These are phyloP conservation scores for Rhinogobius similis DNA, from an alignment of 2,113 vertebrate genomes.

Conservation along the genomic window DNA sequence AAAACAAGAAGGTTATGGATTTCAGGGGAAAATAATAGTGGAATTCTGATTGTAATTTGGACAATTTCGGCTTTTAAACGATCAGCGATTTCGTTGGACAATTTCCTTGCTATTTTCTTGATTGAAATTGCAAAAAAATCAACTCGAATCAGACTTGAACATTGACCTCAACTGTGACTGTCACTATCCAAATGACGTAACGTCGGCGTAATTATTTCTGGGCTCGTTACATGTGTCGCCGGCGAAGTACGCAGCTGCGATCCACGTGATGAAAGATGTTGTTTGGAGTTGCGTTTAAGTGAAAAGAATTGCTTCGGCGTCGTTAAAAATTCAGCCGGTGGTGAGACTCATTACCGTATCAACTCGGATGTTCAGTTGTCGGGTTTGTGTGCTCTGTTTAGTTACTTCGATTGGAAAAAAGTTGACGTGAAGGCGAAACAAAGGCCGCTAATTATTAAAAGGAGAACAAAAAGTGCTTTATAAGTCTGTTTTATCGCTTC, in stretches of 20 bases:
- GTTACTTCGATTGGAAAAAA: too few species aligned
- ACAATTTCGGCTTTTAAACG: neutral
- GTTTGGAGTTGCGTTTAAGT: slow-evolving; percentile 36
- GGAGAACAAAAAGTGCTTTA: slow-evolving; percentile 63
- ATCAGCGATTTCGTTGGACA: too few species aligned
- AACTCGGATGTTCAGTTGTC: slow-evolving; percentile 57
- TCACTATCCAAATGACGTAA: slow-evolving; percentile 44
- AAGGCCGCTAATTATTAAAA: slow-evolving; percentile 59
- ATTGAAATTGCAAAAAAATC: slow-evolving; percentile 8
- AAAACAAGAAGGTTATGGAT: slow-evolving; percentile 63
- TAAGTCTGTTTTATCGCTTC: slow-evolving; percentile 70
- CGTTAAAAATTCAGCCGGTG: neutral
- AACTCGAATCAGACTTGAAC: slow-evolving; percentile 41
- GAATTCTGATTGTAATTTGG: slow-evolving; percentile 12
- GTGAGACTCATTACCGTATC: slow-evolving; percentile 19
- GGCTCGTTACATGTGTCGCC: slow-evolving; percentile 59
- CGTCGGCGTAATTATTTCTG: slow-evolving; percentile 45
- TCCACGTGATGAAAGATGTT: slow-evolving; percentile 47
- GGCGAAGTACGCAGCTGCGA: slow-evolving; percentile 48
- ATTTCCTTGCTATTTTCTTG: neutral
- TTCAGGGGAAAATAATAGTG: slow-evolving; percentile 42
- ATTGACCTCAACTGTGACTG: slow-evolving; percentile 49
- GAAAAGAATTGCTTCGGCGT: neutral
- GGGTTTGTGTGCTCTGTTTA: slow-evolving; percentile 56
- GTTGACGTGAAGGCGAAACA: slow-evolving; percentile 38